Evolutionary conservation across 2,888 invertebrate species (phyloP).

Genomic region (Monopis laevigella): DNA sequence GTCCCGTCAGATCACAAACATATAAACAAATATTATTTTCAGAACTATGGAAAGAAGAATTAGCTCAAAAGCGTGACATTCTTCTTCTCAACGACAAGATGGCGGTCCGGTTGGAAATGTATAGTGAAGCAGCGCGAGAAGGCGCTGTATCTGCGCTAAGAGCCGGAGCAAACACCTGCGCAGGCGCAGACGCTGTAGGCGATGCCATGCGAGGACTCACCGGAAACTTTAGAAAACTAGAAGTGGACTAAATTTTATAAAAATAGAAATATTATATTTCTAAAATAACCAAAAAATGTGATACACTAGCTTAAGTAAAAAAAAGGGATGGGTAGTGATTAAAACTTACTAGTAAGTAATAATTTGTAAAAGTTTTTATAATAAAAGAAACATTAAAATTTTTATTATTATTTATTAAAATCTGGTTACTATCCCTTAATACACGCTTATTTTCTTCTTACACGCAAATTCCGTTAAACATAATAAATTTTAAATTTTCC

Average conservation of each 20-base stretch:
- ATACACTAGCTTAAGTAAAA: too few relatives aligned
- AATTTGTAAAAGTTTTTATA: not conserved
- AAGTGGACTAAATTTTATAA: constrained; percentile 69
- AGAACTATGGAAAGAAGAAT: constrained; percentile 78
- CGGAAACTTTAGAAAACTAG: constrained; percentile 80
- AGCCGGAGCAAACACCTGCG: constrained; percentile 62
- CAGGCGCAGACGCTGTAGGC: constrained; percentile 71
- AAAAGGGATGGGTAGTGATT: too few relatives aligned
- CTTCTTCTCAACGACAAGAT: constrained; percentile 75
- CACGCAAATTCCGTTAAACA: not conserved
- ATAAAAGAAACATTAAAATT: constrained; percentile 3
- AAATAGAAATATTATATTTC: not conserved
- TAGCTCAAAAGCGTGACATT: constrained; percentile 66
- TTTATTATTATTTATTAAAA: constrained; percentile 11
- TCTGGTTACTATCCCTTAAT: constrained; percentile 5
- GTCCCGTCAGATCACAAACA: too few relatives aligned
- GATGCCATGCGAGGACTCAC: constrained; percentile 76
- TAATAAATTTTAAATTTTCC: too few relatives aligned
- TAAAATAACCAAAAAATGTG: not conserved
- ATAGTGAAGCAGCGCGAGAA: constrained; percentile 75
- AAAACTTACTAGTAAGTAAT: too few relatives aligned
- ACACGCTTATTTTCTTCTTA: constrained; percentile 2
- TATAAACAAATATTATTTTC: too few relatives aligned
- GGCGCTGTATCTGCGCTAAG: constrained; percentile 79
- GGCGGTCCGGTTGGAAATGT: constrained; percentile 73